Conservation (phyloP, 2,113 vertebrate genomes). For the Oncorhynchus nerka region DNA sequence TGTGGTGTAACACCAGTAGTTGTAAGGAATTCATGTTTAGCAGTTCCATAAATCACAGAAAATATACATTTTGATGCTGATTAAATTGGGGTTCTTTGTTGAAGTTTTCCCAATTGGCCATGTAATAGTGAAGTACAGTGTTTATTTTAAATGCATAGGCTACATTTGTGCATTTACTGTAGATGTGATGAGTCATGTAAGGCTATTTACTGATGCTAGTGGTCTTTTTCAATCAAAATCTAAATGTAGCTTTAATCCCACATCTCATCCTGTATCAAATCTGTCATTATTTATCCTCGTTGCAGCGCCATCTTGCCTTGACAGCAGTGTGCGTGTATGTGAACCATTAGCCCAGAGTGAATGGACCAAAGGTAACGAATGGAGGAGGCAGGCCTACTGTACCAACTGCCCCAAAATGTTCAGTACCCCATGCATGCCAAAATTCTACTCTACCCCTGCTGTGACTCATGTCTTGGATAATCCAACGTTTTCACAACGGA, state of each 20-base stretch:
- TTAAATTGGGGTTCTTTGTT: too few species aligned
- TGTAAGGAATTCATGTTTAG: not conserved
- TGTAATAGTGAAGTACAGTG: too few species aligned
- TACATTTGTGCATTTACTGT: too few species aligned
- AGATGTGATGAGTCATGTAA: too few species aligned
- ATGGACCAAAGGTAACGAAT: too few species aligned
- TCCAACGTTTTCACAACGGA: slow-evolving; percentile 35
- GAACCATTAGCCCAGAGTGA: not conserved
- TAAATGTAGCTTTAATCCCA: not conserved
- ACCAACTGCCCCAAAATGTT: not conserved
- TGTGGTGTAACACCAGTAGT: not conserved
- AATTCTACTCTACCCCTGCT: slow-evolving; percentile 18
- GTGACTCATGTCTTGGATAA: slow-evolving; percentile 18
- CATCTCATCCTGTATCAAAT: not conserved
- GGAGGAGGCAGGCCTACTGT: not conserved
- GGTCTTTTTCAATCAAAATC: too few species aligned
- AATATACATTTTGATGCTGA: too few species aligned
- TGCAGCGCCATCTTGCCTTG: not conserved
- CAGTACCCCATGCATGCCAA: not conserved
- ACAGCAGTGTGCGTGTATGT: not conserved
- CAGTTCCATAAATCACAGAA: not conserved
- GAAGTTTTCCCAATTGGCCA: too few species aligned
- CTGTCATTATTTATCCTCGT: not conserved
- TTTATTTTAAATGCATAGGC: too few species aligned
- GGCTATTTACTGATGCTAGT: not conserved